Conservation (phyloP, 2,797 vertebrate species). For the Bradypodion ventrale region DNA sequence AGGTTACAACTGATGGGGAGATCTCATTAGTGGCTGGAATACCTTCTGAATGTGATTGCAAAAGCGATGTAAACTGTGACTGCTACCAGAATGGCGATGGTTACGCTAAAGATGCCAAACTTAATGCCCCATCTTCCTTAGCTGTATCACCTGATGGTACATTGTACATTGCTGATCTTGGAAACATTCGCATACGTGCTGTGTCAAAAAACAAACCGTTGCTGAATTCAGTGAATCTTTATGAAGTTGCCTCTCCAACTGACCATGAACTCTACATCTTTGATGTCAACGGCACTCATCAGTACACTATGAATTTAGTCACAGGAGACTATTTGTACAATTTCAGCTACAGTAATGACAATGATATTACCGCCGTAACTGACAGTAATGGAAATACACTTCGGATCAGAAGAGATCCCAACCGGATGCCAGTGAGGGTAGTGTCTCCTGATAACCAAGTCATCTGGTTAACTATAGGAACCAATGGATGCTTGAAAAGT, state of each 20-base stretch:
- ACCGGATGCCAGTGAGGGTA: conserved; percentile 91
- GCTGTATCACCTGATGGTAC: conserved; percentile 93
- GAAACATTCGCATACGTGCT: conserved; percentile 94
- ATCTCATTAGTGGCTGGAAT: conserved; percentile 92
- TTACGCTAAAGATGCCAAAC: conserved; percentile 95
- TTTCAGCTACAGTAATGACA: conserved; percentile 96
- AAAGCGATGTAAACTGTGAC: conserved; percentile 98
- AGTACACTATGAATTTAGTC: conserved; percentile 91
- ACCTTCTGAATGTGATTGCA: conserved; percentile 95
- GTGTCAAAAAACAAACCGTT: conserved; percentile 88
- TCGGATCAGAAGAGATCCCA: conserved; percentile 90
- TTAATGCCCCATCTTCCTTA: conserved; percentile 93
- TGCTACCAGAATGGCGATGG: conserved; percentile 96
- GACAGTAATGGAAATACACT: conserved; percentile 96
- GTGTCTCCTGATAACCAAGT: conserved; percentile 97
- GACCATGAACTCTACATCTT: conserved; percentile 97
- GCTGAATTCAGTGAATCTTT: conserved; percentile 82
- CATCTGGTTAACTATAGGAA: conserved; percentile 95
- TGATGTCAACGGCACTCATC: conserved; percentile 94
- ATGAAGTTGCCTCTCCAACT: conserved; percentile 93
- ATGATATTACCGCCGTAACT: conserved; percentile 89
- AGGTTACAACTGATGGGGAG: conserved; percentile 93
- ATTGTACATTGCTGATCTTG: conserved; percentile 93
- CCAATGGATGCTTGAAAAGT: conserved; percentile 91
- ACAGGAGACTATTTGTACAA: conserved; percentile 93